A percentile compares a stretch with the other conserved stretches of the same genome.
These are phyloP conservation scores for Brachionus angularis DNA, from an alignment of 1,140 invertebrate species.

Conservation along the genomic window DNA sequence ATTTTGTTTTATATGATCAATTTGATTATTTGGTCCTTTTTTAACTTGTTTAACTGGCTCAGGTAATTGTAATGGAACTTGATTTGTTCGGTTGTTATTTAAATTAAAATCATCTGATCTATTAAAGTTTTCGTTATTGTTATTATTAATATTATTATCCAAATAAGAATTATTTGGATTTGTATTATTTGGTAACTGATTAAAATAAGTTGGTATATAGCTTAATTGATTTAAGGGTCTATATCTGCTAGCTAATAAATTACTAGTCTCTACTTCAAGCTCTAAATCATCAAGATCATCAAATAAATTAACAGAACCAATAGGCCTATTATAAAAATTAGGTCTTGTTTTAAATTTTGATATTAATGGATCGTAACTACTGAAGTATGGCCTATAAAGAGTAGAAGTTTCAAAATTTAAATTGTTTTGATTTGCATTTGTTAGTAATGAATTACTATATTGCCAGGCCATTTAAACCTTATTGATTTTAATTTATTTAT, in stretches of 20 bases:
- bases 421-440: neutral
- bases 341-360: constrained; percentile 2
- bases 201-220: constrained; percentile 30
- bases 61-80: neutral
- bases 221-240: constrained; percentile 17
- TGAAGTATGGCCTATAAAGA: constrained; percentile 5
- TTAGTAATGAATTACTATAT: constrained; percentile 33
- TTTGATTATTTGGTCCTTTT: neutral
- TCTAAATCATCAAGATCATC: constrained; percentile 32
- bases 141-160: neutral
- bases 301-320: neutral
- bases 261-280: constrained; percentile 8
- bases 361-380: constrained; percentile 33
- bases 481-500: no score
- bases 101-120: neutral
- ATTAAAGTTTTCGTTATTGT: no score
- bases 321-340: neutral
- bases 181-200: no score
- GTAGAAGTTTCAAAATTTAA: neutral
- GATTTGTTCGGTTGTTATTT: neutral
- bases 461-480: constrained; percentile 33
- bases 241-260: constrained; percentile 30
- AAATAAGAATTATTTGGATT: neutral
- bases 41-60: neutral
- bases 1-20: no score